Evolutionary conservation across 1,140 invertebrate species (phyloP), one percentile per base, ranked within the genome.

Genomic region (Marisa cornuarietis): DNA sequence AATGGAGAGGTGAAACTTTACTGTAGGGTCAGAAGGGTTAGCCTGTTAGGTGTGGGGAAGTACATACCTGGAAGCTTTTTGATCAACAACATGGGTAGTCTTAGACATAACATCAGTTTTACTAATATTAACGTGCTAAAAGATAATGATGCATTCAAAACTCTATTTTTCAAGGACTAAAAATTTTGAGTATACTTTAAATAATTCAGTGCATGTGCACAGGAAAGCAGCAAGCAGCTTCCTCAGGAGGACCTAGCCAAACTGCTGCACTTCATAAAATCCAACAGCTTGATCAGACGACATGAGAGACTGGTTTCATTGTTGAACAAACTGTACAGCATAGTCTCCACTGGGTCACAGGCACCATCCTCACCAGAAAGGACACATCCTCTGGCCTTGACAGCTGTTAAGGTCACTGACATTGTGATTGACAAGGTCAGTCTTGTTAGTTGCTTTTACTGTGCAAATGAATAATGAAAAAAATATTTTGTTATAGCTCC

Each of bases 261-360:
- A 79, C 90, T 94, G 0, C 88, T 94, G 63, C 88, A 92, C n/a
- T 89, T 86, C 51, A 86, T 95, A 75, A 90, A 92, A 71, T 82
- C 87, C 18, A 90, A 90, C 71, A 92, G 92, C 62, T 85, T 94
- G 22, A 89, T 90, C 3, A 92, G 91, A 82, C 94, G 93, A 81
- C 91, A 94, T 87, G 92, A 92, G 72, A 90, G 92, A 7, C 84
- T 94, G 71, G 87, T 93, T 8, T 93, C 92, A 51, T 85, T 94
- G 22, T 85, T 95, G 14, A 93, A 93, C 76, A 94, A 94, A 84
- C 87, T 94, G 18, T 91, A 92, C 14, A 87, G 81, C 58, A 81
- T 83, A 26, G 79, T 85, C 11, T 80, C 80, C 63, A 82, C 84
- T n/a, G 78, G 83, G 8, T 79, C 80, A 65, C 78, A 79, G 26